Evolutionary conservation across 2,113 vertebrate species (phyloP), one percentile per base, ranked within the genome.

Genomic region (Lonchura striata): DNA sequence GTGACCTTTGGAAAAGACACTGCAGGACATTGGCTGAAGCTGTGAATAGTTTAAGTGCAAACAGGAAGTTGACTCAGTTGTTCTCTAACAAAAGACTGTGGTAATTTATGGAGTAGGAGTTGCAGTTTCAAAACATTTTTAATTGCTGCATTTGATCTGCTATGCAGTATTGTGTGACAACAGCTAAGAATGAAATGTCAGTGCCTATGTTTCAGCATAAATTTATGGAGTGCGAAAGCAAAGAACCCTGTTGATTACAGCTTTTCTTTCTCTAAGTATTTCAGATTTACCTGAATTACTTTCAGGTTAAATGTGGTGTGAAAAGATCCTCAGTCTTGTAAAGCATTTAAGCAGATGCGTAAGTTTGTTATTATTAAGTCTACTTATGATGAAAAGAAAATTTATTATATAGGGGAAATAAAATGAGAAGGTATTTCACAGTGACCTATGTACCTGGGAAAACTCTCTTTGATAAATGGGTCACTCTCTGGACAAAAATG

Each of bases 1-100:
- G 91, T 97, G 97, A 97, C 98, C 97, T 96, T 96, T 89, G 90
- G 96, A 97, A 93, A 97, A 97, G 96, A 93, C 95, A 83, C 97
- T 94, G 56, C 86, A 87, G 97, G 97, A 96, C 94, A 96, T 88
- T 78, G 4, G 64, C 60, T 77, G 93, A 95, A 96, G 91, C 96
- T 96, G 95, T 91, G 95, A 96, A 96, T 85, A 95, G 92, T 83
- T 92, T 87, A 89, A 95, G 84, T 86, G 82, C 92, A 94, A 95
- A 94, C 95, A 96, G 95, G 94, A 94, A 97, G 95, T 94, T 95
- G 87, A 82, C 89, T 96, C 47, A 80, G 82, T 82, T 94, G 96
- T 94, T 96, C 95, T 95, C 37, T 91, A 92, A 94, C 95, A 94
- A 96, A 97, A 95, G 93, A 64, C 90, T 81, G 56, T 0, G 16